These are phyloP conservation scores for Chromis chromis DNA, from an alignment of 2,797 vertebrate genomes.

Conservation along the genomic window DNA sequence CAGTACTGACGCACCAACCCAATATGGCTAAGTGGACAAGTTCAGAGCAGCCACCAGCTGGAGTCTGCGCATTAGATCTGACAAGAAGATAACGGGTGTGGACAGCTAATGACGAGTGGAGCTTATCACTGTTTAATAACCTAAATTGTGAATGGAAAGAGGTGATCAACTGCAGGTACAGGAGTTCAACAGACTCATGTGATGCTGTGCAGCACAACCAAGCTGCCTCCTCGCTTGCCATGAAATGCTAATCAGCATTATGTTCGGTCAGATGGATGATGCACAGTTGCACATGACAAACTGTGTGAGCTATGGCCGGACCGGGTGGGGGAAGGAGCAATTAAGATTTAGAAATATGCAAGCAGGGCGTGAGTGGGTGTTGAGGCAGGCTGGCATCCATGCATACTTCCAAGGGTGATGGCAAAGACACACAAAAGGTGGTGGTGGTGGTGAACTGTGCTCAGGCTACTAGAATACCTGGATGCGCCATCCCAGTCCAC, in stretches of 20 bases:
- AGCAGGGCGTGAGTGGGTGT: slow-evolving; percentile 56
- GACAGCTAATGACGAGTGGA: slow-evolving; percentile 15
- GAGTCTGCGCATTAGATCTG: not conserved
- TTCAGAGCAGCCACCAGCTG: slow-evolving; percentile 12
- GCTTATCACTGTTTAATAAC: slow-evolving; percentile 16
- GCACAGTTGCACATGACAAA: slow-evolving; percentile 58
- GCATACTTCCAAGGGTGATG: slow-evolving; percentile 52
- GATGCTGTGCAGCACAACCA: not conserved
- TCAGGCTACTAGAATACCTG: slow-evolving; percentile 28
- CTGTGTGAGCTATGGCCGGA: slow-evolving; percentile 16
- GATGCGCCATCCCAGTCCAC: slow-evolving; percentile 6
- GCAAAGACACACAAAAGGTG: slow-evolving; percentile 12
- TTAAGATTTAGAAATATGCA: slow-evolving; percentile 49
- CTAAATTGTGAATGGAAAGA: not conserved
- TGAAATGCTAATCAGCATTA: slow-evolving; percentile 53
- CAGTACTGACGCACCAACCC: slow-evolving; percentile 36
- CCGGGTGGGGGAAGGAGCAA: slow-evolving; percentile 17
- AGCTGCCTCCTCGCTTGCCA: not conserved
- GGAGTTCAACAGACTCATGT: not conserved
- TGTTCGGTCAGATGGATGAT: slow-evolving; percentile 58
- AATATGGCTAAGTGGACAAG: slow-evolving; percentile 6
- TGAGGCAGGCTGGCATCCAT: slow-evolving; percentile 54
- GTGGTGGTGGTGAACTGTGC: slow-evolving; percentile 8
- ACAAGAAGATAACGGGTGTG: slow-evolving; percentile 26
- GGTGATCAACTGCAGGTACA: not conserved